Conservation (phyloP, 1,140 invertebrate genomes). For the Calycopis cecrops region DNA sequence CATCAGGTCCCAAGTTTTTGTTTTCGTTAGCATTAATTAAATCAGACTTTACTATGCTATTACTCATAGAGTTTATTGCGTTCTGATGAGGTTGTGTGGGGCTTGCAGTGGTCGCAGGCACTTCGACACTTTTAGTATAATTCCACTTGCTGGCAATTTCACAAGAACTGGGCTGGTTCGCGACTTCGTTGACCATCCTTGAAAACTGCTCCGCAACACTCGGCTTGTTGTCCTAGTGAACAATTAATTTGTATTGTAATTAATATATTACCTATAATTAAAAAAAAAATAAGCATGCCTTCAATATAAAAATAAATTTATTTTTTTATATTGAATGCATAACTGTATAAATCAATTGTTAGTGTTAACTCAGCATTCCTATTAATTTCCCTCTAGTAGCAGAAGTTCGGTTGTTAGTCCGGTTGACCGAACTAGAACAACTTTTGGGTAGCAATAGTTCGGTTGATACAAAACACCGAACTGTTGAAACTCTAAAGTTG, state of each 20-base stretch:
- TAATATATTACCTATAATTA: not conserved
- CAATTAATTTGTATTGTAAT: slow-evolving; percentile 11
- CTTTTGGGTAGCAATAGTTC: too few relatives aligned
- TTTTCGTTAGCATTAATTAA: slow-evolving; percentile 58
- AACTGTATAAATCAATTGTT: too few relatives aligned
- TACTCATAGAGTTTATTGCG: slow-evolving; percentile 56
- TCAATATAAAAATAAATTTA: not conserved
- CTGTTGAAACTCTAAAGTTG: too few relatives aligned
- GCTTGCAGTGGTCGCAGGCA: slow-evolving; percentile 35
- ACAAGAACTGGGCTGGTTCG: slow-evolving; percentile 44
- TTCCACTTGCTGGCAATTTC: slow-evolving; percentile 48
- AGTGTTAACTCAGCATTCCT: too few relatives aligned
- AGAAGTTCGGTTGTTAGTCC: too few relatives aligned
- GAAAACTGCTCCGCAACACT: slow-evolving; percentile 57
- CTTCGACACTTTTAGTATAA: slow-evolving; percentile 44
- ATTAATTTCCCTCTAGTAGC: too few relatives aligned
- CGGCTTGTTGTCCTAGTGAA: slow-evolving; percentile 37
- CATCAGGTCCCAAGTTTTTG: slow-evolving; percentile 53
- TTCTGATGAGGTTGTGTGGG: slow-evolving; percentile 48
- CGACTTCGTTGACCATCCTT: slow-evolving; percentile 56
- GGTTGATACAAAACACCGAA: too few relatives aligned
- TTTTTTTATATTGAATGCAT: too few relatives aligned
- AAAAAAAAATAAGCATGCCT: not conserved
- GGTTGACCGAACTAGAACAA: too few relatives aligned
- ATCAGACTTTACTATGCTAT: slow-evolving; percentile 64